phyloP scores from a whole-genome alignment of 2,888 invertebrate species.

The Synergus umbraculus region DNA sequence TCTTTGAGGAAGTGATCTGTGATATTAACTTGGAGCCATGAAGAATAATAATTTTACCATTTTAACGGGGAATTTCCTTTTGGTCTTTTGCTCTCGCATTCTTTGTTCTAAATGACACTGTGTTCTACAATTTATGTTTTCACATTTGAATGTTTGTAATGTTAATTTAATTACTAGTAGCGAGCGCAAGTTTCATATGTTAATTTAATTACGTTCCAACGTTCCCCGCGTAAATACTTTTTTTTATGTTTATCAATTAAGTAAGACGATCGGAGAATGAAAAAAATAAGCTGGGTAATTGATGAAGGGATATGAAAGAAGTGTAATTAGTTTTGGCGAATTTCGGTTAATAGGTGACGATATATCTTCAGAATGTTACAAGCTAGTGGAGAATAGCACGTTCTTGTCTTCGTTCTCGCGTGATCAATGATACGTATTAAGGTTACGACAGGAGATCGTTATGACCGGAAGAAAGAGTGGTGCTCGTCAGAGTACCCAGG shows the following conservation, averaged over 20 bases:
- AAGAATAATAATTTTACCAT: background rate
- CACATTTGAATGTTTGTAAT: slow-evolving; percentile 42
- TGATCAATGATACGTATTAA: slow-evolving; percentile 49
- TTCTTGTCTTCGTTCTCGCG: slow-evolving; percentile 41
- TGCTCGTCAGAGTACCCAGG: slow-evolving; percentile 17
- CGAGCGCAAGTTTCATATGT: slow-evolving; percentile 40
- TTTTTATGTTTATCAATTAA: background rate
- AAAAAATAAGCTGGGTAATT: too few species aligned
- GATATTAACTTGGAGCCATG: background rate
- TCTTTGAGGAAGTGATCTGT: background rate
- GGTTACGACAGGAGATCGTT: slow-evolving; percentile 44
- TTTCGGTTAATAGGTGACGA: background rate
- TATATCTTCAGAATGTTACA: background rate
- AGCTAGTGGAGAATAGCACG: background rate
- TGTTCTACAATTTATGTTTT: too few species aligned
- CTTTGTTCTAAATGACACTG: too few species aligned
- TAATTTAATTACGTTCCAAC: slow-evolving; percentile 63
- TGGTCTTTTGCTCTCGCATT: background rate
- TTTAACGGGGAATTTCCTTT: background rate
- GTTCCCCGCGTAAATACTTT: background rate
- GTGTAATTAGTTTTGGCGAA: background rate
- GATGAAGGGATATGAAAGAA: background rate
- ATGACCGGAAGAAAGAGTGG: slow-evolving; percentile 30
- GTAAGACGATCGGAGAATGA: too few species aligned
- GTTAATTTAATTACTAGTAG: slow-evolving; percentile 56